Base-by-base conservation (phyloP, 2,888 invertebrate species). In the Mycalesis mineus region DNA sequence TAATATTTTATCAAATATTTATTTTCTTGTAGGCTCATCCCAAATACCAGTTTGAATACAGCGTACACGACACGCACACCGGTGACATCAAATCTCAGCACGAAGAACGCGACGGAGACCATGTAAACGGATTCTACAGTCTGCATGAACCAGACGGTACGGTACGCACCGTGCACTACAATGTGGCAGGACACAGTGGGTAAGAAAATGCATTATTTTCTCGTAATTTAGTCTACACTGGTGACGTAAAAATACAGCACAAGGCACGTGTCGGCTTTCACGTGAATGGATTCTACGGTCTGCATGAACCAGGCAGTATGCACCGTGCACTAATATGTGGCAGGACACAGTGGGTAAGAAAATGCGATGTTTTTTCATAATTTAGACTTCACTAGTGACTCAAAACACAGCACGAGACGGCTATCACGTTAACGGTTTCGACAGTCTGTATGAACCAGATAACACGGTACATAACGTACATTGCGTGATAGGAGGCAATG, bases 111-210 rank as follows among this genome's bases (percentile, higher is more conserved):
- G 90, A 91, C 72, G 93, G 92, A 13, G 90, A 92, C 67, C 68
- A 69, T 37, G 81, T 81, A 60, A 82, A 82, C 65, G 88, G 89
- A 48, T 75, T 74, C 66, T 93, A 93, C 77, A 88, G 87, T 58
- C 77, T 91, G 50, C 88, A 91, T 65, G 91, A 91, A 66, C 84
- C 91, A 40, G 91, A 90, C 55, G 91, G 92, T 52, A 89, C 91
- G 65, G 75, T 91, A 64, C 84, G 91, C 65, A 91, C 88, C 47
- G 91, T 91, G 31, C 82, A 91, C 80, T 92, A 92, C 75, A 88
- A 89, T 61, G 91, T 91, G 65, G 92, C 91, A 65, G 90, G 91
- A 66, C 91, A 91, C 67, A 90, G 85, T 71, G 92, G 92, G 85
- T 92, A 82, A 69, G 78, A 70, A 45, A 22, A 22, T 22, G 5